Conservation (phyloP, 2,888 invertebrate species). For the Harpalus rubripes region DNA sequence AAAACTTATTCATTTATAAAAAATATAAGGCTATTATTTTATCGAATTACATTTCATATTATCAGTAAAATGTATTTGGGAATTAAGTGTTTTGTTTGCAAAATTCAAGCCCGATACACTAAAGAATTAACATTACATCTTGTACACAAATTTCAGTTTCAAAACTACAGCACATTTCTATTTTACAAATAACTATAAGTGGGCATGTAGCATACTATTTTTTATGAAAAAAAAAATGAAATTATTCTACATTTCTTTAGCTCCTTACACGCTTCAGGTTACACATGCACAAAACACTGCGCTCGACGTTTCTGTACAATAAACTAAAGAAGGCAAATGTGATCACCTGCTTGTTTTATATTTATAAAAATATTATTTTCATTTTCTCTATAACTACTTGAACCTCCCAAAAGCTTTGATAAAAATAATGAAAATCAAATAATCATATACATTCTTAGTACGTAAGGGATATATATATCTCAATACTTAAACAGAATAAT, state of each 20-base stretch:
- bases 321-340: constrained; percentile 75
- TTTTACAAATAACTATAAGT: constrained; percentile 55
- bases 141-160: constrained; percentile 61
- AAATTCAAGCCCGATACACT: constrained; percentile 62
- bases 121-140: constrained; percentile 50
- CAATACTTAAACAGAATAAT: constrained; percentile 58
- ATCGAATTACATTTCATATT: constrained; percentile 67
- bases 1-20: constrained; percentile 76
- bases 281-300: constrained; percentile 42
- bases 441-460: constrained; percentile 58
- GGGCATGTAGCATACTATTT: constrained; percentile 55
- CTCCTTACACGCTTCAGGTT: constrained; percentile 19
- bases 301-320: constrained; percentile 56
- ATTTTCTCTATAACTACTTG: constrained; percentile 59
- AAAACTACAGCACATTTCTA: constrained; percentile 52
- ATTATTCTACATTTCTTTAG: constrained; percentile 19
- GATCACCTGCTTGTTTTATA: constrained; percentile 75
- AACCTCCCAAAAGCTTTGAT: constrained; percentile 63
- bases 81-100: constrained; percentile 61
- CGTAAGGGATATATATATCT: constrained; percentile 59
- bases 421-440: constrained; percentile 49
- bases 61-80: constrained; percentile 52
- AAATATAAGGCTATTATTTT: constrained; percentile 75
- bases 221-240: constrained; percentile 40
- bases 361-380: constrained; percentile 65